These are phyloP conservation scores for Albula goreensis DNA, from an alignment of 2,113 vertebrate species.

Conservation along the genomic window DNA sequence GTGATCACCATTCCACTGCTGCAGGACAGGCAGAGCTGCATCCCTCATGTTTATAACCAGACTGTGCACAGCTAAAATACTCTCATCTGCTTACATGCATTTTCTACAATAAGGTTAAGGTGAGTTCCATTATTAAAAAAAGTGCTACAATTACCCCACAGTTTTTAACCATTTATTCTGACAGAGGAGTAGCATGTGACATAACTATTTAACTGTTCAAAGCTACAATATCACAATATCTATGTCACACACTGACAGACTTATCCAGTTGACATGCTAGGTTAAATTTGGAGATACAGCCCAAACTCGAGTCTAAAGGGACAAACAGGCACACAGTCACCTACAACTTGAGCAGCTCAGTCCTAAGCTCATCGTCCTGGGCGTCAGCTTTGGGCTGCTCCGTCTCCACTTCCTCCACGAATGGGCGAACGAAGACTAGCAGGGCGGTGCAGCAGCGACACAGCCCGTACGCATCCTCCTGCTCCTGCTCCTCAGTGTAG, in stretches of 20 bases:
- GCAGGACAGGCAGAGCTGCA: background rate
- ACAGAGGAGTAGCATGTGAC: too few species aligned
- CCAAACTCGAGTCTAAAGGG: background rate
- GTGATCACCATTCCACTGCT: background rate
- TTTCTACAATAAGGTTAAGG: background rate
- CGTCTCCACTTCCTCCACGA: conserved; percentile 74
- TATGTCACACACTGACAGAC: background rate
- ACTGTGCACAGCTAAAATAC: too few species aligned
- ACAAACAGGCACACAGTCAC: conserved; percentile 44
- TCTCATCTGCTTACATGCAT: background rate
- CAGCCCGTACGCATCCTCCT: conserved; percentile 77
- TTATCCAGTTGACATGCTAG: background rate
- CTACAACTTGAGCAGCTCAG: conserved; percentile 87
- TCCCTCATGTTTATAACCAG: background rate
- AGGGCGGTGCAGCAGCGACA: conserved; percentile 80
- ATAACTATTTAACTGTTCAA: too few species aligned
- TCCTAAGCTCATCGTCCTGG: conserved; percentile 70
- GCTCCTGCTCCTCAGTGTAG: conserved; percentile 79
- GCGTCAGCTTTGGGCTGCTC: conserved; percentile 50
- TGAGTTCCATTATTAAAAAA: background rate
- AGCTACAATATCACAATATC: background rate
- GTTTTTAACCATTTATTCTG: background rate
- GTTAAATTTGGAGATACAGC: background rate
- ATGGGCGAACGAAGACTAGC: conserved; percentile 75
- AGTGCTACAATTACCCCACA: background rate